phyloP scores from a whole-genome alignment of 2,113 vertebrate species.

The Apeltes quadracus region DNA sequence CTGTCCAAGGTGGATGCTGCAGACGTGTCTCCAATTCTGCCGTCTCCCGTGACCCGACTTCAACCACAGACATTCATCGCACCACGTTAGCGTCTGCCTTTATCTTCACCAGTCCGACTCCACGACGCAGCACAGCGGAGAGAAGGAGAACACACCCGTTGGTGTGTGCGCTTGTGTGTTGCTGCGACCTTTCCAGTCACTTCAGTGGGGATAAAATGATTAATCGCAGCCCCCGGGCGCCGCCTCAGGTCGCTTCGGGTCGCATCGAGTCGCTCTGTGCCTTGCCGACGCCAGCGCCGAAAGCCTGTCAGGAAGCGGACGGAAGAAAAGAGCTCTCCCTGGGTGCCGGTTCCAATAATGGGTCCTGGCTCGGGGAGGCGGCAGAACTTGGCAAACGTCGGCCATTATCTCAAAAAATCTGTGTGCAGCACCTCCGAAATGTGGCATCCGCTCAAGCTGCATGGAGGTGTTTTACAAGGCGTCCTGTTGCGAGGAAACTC shows the following conservation, averaged over 20 bases:
- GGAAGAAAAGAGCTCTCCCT: conserved; percentile 52
- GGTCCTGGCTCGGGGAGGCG: conserved; percentile 44
- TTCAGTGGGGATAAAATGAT: conserved; percentile 38
- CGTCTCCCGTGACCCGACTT: conserved; percentile 41
- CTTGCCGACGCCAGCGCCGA: conserved; percentile 25
- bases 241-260: conserved; percentile 10
- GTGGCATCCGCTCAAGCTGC: conserved; percentile 55
- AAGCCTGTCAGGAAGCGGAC: conserved; percentile 49
- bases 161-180: neutral
- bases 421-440: conserved; percentile 32
- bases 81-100: conserved; percentile 27
- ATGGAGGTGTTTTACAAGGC: conserved; percentile 71
- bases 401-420: conserved; percentile 60
- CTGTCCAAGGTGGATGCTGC: conserved; percentile 67
- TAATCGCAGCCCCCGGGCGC: conserved; percentile 19
- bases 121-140: too few relatives aligned
- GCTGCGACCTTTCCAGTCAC: neutral
- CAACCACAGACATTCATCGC: conserved; percentile 56
- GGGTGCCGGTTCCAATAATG: conserved; percentile 52
- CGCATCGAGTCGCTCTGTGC: conserved; percentile 13
- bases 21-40: conserved; percentile 54
- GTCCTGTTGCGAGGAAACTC: conserved; percentile 51
- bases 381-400: conserved; percentile 54
- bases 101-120: conserved; percentile 29
- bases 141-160: too few relatives aligned